phyloP scores from a whole-genome alignment of 2,797 vertebrate genomes.

The Caiman crocodilus region DNA sequence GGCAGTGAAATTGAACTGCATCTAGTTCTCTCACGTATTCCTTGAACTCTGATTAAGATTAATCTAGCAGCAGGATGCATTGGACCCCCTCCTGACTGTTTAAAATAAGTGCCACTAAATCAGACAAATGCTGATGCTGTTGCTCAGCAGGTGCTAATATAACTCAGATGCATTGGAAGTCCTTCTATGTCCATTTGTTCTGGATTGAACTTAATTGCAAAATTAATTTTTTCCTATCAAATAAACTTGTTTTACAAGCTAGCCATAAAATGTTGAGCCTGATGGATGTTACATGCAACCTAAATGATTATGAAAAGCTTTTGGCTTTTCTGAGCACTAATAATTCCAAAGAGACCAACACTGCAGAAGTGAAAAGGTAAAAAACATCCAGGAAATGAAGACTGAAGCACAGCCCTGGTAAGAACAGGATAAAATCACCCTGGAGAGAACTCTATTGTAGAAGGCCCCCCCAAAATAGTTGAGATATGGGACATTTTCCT shows the following conservation, averaged over 20 bases:
- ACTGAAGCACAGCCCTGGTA: rapidly evolving
- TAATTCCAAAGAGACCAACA: neutral
- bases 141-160: neutral
- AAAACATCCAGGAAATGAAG: neutral
- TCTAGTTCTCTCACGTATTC: neutral
- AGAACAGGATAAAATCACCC: neutral
- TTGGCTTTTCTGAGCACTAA: neutral
- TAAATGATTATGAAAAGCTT: constrained; percentile 49
- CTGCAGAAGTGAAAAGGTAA: neutral
- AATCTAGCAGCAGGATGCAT: neutral
- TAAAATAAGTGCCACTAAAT: constrained; percentile 23
- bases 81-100: rapidly evolving
- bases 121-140: neutral
- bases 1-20: neutral
- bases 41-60: neutral
- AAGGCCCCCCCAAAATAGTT: neutral
- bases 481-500: neutral
- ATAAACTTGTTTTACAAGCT: neutral
- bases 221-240: neutral
- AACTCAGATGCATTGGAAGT: constrained; percentile 1
- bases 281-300: constrained; percentile 33
- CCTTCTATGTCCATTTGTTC: neutral
- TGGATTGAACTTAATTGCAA: neutral
- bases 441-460: neutral
- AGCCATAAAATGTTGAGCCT: constrained; percentile 20